phyloP scores from a whole-genome alignment of 2,888 invertebrate genomes.

The Ormia ochracea region DNA sequence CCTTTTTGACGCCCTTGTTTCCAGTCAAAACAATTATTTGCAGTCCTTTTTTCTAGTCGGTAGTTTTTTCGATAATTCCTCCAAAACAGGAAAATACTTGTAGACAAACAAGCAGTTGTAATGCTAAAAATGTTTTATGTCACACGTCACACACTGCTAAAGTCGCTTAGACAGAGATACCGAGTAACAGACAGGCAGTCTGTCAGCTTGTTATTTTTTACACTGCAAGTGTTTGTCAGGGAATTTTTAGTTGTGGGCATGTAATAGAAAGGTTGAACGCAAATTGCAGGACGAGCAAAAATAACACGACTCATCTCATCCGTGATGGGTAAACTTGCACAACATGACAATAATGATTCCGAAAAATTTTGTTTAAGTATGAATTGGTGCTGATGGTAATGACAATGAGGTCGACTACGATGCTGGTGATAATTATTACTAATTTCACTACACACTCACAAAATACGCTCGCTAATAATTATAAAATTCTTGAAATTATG shows the following conservation, averaged over 20 bases:
- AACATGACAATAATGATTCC: slow-evolving; percentile 37
- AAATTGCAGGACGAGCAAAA: slow-evolving; percentile 11
- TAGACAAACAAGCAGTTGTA: slow-evolving; percentile 31
- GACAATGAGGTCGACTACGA: slow-evolving; percentile 3
- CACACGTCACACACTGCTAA: slow-evolving; percentile 31
- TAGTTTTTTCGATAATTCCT: slow-evolving; percentile 1
- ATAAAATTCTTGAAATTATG: slow-evolving; percentile 7
- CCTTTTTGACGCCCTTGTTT: slow-evolving; percentile 56
- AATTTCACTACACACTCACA: slow-evolving; percentile 34
- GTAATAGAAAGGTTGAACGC: neutral
- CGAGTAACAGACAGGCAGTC: neutral
- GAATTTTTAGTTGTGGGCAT: slow-evolving; percentile 26
- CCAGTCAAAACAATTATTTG: slow-evolving; percentile 60
- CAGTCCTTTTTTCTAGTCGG: slow-evolving; percentile 23
- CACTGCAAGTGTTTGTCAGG: slow-evolving; percentile 51
- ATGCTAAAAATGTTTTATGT: slow-evolving; percentile 41
- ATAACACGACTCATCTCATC: neutral
- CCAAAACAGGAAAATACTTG: slow-evolving; percentile 39
- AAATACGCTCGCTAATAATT: neutral
- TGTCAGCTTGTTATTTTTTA: neutral
- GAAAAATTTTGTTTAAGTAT: neutral
- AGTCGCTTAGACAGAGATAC: neutral
- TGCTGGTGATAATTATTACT: slow-evolving; percentile 55
- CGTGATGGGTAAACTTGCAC: slow-evolving; percentile 11
- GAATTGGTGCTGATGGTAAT: neutral